Evolutionary conservation across 1,140 invertebrate species (phyloP), one percentile per base, ranked within the genome.

Genomic region (Drosophila sp.): DNA sequence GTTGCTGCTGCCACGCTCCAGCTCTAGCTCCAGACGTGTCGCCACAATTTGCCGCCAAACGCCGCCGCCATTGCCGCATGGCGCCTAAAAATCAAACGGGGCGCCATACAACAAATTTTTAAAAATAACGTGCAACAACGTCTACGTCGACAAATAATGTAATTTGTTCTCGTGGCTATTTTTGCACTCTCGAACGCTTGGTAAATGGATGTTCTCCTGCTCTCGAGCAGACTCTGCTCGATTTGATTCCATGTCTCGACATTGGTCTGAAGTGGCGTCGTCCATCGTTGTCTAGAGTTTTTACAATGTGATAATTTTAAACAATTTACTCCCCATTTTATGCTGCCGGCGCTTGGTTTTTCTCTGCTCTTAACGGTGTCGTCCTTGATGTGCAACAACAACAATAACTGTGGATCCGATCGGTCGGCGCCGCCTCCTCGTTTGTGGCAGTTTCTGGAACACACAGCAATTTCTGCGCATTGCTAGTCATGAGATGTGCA

Each of bases 21-120:
- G 87, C 79, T 89, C 77, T 81, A 50, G 80, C 80, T 82, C 73
- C 87, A 90, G 87, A 90, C 87, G 87, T 90, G 87, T 90, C 87
- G 87, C 87, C 87, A 86, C 87, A 90, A 90, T 90, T 90, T 90
- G 76, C 87, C 83, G 84, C 78, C 84, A 89, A 87, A 78, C 75
- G 78, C 72, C 77, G 78, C 64, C 72, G 73, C 69, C 71, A 74
- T 56, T 62, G 64, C 13, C 46, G 81, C 65, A 87, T 87, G 83
- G 83, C 83, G 83, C 83, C 83, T 87, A 72, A 87, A 89, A 89
- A 89, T 87, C 83, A 87, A 87, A 87, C 75, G 83, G 64, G 82
- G 82, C 71, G 78, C 78, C 81, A 65, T 27, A 45, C 62, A 53
- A 54, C 48, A 75, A 34, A 74, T 71, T 72, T 76, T 87, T 74